Conservation (phyloP, 2,888 invertebrate species). For the Coleophora deauratella region DNA sequence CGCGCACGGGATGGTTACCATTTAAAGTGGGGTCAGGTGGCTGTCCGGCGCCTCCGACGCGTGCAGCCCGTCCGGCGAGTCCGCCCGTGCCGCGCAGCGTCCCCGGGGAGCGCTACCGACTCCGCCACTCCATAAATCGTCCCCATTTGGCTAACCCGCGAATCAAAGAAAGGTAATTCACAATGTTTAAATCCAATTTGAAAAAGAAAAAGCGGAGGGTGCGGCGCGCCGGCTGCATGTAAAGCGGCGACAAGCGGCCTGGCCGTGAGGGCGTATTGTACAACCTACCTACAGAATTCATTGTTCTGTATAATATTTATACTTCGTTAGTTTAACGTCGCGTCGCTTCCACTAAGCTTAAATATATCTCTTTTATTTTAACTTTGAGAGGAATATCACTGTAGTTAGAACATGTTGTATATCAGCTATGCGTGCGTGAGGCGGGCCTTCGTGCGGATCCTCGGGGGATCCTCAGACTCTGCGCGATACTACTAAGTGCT, state of each 20-base stretch:
- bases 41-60: slow-evolving; percentile 23
- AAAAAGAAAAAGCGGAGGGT: slow-evolving; percentile 25
- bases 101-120: slow-evolving; percentile 20
- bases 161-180: slow-evolving; percentile 68
- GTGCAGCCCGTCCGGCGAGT: slow-evolving; percentile 12
- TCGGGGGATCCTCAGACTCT: too few species aligned
- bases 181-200: slow-evolving; percentile 69
- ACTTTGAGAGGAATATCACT: too few species aligned
- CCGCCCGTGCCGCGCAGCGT: slow-evolving; percentile 13
- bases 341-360: too few species aligned
- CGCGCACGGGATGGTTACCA: slow-evolving; percentile 28
- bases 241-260: slow-evolving; percentile 11
- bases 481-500: too few species aligned
- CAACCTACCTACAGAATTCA: too few species aligned
- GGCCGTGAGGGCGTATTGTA: neutral
- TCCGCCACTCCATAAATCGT: slow-evolving; percentile 56
- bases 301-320: too few species aligned
- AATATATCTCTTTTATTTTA: too few species aligned
- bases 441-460: too few species aligned
- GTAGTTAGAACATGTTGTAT: too few species aligned
- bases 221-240: slow-evolving; percentile 11
- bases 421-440: too few species aligned
- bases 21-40: slow-evolving; percentile 40
- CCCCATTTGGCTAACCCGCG: slow-evolving; percentile 66
- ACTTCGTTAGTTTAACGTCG: too few species aligned